Evolutionary conservation across 2,888 invertebrate species (phyloP), one percentile per base, ranked within the genome.

Genomic region (Philereme vetulata): DNA sequence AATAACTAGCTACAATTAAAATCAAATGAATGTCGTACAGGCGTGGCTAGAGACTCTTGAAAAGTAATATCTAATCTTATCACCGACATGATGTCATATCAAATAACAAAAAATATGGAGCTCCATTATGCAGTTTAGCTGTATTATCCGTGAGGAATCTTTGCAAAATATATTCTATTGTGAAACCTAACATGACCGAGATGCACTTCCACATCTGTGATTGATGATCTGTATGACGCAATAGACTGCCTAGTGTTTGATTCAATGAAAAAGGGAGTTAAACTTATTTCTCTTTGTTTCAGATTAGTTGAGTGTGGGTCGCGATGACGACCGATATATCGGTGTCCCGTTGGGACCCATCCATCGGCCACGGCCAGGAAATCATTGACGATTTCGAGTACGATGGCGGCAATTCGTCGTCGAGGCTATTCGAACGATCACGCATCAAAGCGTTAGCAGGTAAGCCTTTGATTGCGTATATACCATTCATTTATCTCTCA

Each of bases 371-470:
- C 84, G 97, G 97, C 82, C 97, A 97, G 92, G 97, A 97, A 93
- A 96, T 97, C 88, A 96, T 97, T 89, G 98, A 98, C 88, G 99
- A 99, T 90, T 98, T 98, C 94, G 99, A 99, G 94, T 99, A 99
- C 94, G 99, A 99, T 93, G 99, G 99, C 84, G 99, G 98, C 81
- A 98, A 98, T 91, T 98, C 98, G 78, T 99, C 99, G 77, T 99
- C 99, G 78, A 96, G 99, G 85, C 95, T 99, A 71, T 99, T 99
- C 94, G 99, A 99, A 94, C 95, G 99, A 91, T 99, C 99, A 81
- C 96, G 99, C 85, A 99, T 99, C 84, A 99, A 99, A 93, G 99
- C 99, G 73, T 93, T 99, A 82, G 99, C 99, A 84, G 99, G 98
- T 98, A 77, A 90, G 91, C 76, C 10, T 57, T 4, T 9, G 46